These are phyloP conservation scores for Paguma larvata DNA, from an alignment of 2,797 vertebrate species.

Conservation along the genomic window DNA sequence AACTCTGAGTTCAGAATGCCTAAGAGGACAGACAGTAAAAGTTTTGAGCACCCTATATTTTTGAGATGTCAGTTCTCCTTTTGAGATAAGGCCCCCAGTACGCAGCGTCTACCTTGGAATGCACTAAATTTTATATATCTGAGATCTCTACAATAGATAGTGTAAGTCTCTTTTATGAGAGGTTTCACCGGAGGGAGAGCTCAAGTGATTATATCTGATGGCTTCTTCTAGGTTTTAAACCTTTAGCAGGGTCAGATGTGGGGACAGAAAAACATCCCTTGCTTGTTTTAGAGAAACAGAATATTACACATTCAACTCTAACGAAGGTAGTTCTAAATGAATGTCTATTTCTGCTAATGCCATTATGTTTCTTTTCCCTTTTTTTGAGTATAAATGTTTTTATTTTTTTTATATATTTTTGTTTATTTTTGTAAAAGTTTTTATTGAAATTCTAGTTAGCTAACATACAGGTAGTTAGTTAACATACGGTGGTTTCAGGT, in stretches of 20 bases:
- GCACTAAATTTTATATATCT: conserved; percentile 54
- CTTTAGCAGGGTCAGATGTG: conserved; percentile 49
- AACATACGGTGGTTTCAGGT: neutral
- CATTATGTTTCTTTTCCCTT: neutral
- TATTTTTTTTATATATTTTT: neutral
- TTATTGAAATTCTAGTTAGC: neutral
- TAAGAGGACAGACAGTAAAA: conserved; percentile 6
- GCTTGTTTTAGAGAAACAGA: conserved; percentile 49
- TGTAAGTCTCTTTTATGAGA: conserved; percentile 27
- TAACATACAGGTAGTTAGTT: neutral
- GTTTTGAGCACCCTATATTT: conserved; percentile 38
- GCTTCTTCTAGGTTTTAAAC: conserved; percentile 57
- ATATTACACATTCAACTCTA: neutral
- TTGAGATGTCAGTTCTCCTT: conserved; percentile 28
- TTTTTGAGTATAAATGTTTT: neutral
- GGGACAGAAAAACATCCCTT: conserved; percentile 44
- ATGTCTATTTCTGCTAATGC: neutral
- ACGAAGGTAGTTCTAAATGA: neutral
- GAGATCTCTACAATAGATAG: neutral
- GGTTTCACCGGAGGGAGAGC: conserved; percentile 44
- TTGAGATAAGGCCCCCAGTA: neutral
- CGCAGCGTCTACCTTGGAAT: neutral
- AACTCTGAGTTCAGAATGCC: neutral
- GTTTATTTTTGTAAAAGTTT: neutral
- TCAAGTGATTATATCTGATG: conserved; percentile 24